Evolutionary conservation across 2,113 vertebrate species (phyloP).

Genomic region (Pycnonotus jocosus): DNA sequence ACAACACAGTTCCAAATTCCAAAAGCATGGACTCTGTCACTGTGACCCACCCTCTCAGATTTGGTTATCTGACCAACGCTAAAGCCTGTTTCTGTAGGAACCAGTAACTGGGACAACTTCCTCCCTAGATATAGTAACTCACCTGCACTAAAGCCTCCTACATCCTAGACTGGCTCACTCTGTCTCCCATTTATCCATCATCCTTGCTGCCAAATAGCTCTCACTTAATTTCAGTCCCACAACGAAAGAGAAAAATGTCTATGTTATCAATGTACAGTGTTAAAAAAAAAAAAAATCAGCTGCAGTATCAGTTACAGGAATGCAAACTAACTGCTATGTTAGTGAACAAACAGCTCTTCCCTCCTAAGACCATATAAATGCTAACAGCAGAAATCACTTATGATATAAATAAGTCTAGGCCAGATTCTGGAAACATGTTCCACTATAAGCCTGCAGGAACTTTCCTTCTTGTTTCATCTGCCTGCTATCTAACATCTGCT

Average conservation of each 20-base stretch:
- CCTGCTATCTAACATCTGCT: background rate
- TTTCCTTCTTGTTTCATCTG: background rate
- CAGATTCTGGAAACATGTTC: background rate
- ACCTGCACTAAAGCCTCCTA: accelerated
- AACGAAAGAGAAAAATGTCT: background rate
- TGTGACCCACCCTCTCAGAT: background rate
- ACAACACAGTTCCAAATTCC: background rate
- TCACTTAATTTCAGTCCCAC: background rate
- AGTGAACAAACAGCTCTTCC: background rate
- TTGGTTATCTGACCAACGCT: background rate
- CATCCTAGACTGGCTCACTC: background rate
- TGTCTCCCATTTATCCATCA: background rate
- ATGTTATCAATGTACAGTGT: background rate
- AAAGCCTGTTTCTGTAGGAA: background rate
- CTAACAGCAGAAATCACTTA: background rate
- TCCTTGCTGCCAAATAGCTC: background rate
- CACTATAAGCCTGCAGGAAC: background rate
- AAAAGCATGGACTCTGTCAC: accelerated
- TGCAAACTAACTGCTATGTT: background rate
- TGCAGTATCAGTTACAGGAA: background rate
- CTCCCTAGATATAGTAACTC: background rate
- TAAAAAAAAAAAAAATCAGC: background rate
- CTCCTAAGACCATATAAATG: background rate
- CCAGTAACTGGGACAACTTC: background rate
- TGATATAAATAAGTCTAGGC: background rate